Evolutionary conservation across 2,888 invertebrate species (phyloP), one percentile per base, ranked within the genome.

Genomic region (Trachelus tabidus): DNA sequence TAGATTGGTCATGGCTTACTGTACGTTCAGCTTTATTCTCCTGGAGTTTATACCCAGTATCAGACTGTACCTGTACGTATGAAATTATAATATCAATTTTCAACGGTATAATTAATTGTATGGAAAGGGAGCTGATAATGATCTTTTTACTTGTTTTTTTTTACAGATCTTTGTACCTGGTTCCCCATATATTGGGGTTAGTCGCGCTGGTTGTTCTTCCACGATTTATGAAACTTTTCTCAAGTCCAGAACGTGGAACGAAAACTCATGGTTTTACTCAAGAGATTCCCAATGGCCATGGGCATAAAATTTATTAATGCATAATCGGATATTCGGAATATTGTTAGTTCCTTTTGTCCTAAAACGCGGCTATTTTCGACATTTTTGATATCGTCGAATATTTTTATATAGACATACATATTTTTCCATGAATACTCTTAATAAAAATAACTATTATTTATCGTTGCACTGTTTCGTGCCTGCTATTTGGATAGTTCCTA

Each of bases 11-110:
- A 95, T 99, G 94, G 96, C 96, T 56, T 99, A 99, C 91, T 93
- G 96, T 77, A 97, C 98, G 73, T 97, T 98, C 91, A 96, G 98
- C 83, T 99, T 99, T 92, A 95, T 98, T 80, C 92, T 98, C 81
- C 94, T 99, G 87, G 97, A 98, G 89, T 95, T 98, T 85, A 93
- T 94, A 90, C 95, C 96, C 68, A 95, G 96, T 87, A 92, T 97
- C 77, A 93, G 93, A 78, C 93, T 98, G 86, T 97, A 96, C 92
- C 94, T 95, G 97, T 98, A 93, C 93, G 95, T 93, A 82, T 77
- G 40, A 12, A 1, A 9, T 75, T 23, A n/a, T n/a, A 69, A 9
- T 23, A 6, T 1, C 6, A 9, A 73, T 56, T 76, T 77, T 76
- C 12, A 68, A 31, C 33, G 68, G 69, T 73, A 69, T 15, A 1